Base-by-base conservation (phyloP, 1,140 invertebrate species). In the Zelostemma sp. region DNA sequence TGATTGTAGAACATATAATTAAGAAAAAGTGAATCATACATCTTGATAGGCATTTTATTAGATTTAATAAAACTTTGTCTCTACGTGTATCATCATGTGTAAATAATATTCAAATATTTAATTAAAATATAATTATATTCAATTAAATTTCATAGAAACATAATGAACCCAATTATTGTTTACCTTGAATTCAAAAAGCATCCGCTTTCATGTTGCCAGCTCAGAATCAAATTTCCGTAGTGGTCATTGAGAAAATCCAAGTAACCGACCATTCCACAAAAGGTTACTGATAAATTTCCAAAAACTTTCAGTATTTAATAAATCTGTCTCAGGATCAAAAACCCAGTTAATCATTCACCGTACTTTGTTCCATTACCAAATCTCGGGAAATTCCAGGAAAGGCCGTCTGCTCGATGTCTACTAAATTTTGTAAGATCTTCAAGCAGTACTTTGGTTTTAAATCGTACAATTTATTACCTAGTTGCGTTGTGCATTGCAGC, bases 181-280 rank as follows among this genome's bases (percentile, higher is more conserved):
- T 4, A 40, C 57, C 60, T 73, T 12, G 17, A 43, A 43, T 46
- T 21, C 9, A n/a, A 15, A 28, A 67, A 85, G 25, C 83, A 84
- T 1, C 83, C 81, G 18, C 59, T 67, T 3, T 50, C 38, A 28
- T 76, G 73, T 49, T 72, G 66, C 77, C 77, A 81, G 8, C 53
- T 60, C 2, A 79, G 17, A n/a, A 84, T 65, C 12, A 76, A 35
- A 31, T 73, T 60, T 15, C 74, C 53, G 18, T 81, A 82, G 43
- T 74, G 72, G n/a, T 62, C 12, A 47, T 65, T 62, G 0, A 72
- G 56, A 33, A 86, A 80, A 47, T 85, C 81, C 0, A 73, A 28
- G 28, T 74, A 84, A 11, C 83, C 83, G 55, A 80, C 81, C 74
- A 84, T 81, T 0, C 84, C 84, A 46, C 84, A 86, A 9, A 85